Evolutionary conservation across 1,140 invertebrate species (phyloP).

Genomic region (Habropoda laboriosa): DNA sequence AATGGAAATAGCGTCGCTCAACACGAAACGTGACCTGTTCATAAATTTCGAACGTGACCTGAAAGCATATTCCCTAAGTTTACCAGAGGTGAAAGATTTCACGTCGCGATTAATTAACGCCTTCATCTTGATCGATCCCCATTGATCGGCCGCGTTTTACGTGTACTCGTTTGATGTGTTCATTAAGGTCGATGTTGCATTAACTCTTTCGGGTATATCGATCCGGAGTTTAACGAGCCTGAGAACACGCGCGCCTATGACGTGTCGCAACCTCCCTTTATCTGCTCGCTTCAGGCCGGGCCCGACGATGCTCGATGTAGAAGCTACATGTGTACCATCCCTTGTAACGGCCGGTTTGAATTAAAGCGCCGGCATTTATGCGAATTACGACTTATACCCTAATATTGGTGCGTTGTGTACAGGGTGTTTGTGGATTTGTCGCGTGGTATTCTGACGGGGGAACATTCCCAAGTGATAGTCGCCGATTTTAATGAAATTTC

Average conservation of each 20-base stretch:
- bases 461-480: no score
- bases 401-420: neutral
- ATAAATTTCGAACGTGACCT: neutral
- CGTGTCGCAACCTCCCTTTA: conserved; percentile 63
- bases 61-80: neutral
- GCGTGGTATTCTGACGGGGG: no score
- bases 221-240: conserved; percentile 59
- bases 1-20: neutral
- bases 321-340: conserved; percentile 60
- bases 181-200: conserved; percentile 27
- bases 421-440: neutral
- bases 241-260: conserved; percentile 62
- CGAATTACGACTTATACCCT: conserved; percentile 50
- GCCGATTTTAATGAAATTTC: no score
- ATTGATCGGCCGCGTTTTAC: conserved; percentile 1
- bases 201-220: conserved; percentile 51
- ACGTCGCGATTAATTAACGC: conserved; percentile 27
- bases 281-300: conserved; percentile 65
- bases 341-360: conserved; percentile 61
- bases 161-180: conserved; percentile 12
- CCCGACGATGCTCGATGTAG: conserved; percentile 63
- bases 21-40: neutral
- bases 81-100: neutral
- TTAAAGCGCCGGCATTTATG: conserved; percentile 51
- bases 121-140: conserved; percentile 12